phyloP scores from a whole-genome alignment of 2,113 vertebrate species.

The Malurus melanocephalus region DNA sequence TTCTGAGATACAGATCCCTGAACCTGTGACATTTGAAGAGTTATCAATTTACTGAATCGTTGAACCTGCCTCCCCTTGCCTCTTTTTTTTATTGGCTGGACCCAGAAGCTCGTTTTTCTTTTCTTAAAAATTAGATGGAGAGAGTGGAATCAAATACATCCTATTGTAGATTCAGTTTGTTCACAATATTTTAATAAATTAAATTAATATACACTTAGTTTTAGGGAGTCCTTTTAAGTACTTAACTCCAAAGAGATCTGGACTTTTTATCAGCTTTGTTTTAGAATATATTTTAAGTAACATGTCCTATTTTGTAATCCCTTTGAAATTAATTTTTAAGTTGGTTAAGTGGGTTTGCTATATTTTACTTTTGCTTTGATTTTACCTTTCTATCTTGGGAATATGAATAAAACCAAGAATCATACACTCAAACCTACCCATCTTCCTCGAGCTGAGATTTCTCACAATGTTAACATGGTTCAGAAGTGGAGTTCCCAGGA shows the following conservation, averaged over 20 bases:
- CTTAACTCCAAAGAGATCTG: neutral
- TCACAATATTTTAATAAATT: neutral
- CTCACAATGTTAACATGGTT: neutral
- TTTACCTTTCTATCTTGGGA: neutral
- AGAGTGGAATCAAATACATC: neutral
- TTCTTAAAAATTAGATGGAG: neutral
- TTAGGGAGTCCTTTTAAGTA: neutral
- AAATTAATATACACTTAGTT: neutral
- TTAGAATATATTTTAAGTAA: neutral
- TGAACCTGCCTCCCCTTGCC: rapidly evolving
- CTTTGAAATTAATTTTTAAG: neutral
- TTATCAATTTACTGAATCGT: neutral
- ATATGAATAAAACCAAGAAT: neutral
- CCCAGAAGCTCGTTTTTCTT: neutral
- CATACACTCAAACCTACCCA: neutral
- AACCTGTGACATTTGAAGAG: neutral
- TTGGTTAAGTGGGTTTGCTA: neutral
- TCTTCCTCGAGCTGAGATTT: neutral
- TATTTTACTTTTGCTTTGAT: neutral
- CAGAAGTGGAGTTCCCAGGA: neutral
- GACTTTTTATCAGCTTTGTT: neutral
- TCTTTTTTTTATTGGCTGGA: rapidly evolving
- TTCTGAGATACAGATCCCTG: neutral
- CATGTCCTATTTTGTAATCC: neutral
- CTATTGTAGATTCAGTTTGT: neutral